Base-by-base conservation (phyloP, 2,797 vertebrate species). In the Meriones psammophilus region DNA sequence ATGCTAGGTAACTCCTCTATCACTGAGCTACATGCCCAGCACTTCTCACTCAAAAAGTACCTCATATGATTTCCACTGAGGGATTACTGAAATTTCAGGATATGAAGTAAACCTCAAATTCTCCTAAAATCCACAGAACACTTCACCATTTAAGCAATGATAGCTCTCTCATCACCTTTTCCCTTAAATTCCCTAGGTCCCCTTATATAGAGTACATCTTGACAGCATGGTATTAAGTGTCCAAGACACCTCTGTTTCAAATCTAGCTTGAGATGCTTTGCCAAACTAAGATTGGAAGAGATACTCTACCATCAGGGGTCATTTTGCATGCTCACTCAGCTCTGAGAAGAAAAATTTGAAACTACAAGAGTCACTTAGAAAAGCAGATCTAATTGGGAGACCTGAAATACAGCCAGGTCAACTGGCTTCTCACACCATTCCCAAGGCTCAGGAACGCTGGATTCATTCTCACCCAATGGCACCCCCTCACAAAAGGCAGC, bases 321-420 rank as follows among this genome's bases (percentile, higher is more conserved):
- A 3, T 68, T 86, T 94, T 88, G 69, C 88, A 28, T 36, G 76
- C 85, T 96, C 96, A 93, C 85, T 96, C 96, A 93, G 56, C 94
- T 95, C 89, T 18, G 68, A 83, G 81, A 76, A 97, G 86, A 85
- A 95, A 94, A 93, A 91, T 71, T 68, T 60, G 71, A 97, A 95
- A 94, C 87, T 90, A 22, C 56, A 92, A 42, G 89, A 91, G 66
- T 93, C 84, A 42, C 88, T 97, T 86, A 91, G 92, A 94, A 95
- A 94, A 94, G 80, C 93, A 95, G 54, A 91, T 89, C 95, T 92
- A 96, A 95, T 68, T 76, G 87, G 92, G 79, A 87, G 87, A 89
- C 77, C 88, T 94, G 92, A 96, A 92, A 73, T 39, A 28, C 15
- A 92, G 90, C 96, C 95, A 96, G 81, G 81, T 85, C 93, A 76